Conservation (phyloP, 2,113 vertebrate genomes). For the Protobothrops flavoviridis region DNA sequence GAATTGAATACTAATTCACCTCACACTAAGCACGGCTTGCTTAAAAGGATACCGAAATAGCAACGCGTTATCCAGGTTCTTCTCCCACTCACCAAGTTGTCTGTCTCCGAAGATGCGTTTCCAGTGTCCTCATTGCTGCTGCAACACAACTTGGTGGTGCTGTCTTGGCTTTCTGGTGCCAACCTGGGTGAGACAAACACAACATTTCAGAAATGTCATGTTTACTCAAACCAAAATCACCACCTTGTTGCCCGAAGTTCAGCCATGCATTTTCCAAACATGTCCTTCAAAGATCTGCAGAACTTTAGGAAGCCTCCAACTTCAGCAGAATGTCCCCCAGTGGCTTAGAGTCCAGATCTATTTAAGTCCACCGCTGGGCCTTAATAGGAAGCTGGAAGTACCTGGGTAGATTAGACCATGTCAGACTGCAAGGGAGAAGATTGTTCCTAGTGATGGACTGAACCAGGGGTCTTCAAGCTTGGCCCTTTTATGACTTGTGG, state of each 20-base stretch:
- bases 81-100: not conserved
- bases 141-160: conserved; percentile 2
- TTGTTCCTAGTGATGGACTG: not conserved
- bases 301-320: not conserved
- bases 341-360: not conserved
- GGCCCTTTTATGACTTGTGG: no score
- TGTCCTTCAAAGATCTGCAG: not conserved
- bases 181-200: not conserved
- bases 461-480: not conserved
- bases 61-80: not conserved
- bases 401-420: no score
- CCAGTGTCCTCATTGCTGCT: fast-evolving
- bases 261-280: not conserved
- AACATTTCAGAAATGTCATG: not conserved
- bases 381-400: no score
- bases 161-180: not conserved
- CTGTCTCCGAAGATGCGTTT: not conserved
- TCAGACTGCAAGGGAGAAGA: not conserved
- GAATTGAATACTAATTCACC: not conserved
- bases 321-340: not conserved
- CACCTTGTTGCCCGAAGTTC: no score
- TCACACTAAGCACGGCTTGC: not conserved
- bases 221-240: not conserved
- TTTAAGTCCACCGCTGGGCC: not conserved
- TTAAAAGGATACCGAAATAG: not conserved